Percentiles rank a stretch among this genome's conserved stretches.
These are phyloP conservation scores for Vireo altiloquus DNA, from an alignment of 2,113 vertebrate genomes.

Conservation along the genomic window DNA sequence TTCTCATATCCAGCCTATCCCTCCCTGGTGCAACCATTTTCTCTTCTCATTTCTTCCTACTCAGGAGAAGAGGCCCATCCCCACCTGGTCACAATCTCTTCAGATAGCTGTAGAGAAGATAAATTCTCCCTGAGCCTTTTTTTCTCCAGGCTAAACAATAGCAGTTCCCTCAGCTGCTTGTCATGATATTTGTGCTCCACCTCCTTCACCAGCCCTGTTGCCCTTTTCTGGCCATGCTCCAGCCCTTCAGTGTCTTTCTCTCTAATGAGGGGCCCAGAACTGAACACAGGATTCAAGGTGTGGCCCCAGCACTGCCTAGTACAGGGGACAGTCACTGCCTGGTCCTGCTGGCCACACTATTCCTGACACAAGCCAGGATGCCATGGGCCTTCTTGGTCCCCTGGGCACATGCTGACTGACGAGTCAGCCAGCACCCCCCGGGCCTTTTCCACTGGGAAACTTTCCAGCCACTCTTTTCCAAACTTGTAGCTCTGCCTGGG, in stretches of 20 bases:
- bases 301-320: fast-evolving
- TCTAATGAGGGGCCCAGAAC: background rate
- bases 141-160: background rate
- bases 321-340: background rate
- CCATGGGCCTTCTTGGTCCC: background rate
- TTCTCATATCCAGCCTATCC: background rate
- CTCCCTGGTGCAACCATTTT: background rate
- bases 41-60: background rate
- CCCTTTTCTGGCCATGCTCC: background rate
- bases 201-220: background rate
- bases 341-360: background rate
- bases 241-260: background rate
- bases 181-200: background rate
- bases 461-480: background rate
- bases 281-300: no score
- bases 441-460: background rate
- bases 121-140: background rate
- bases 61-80: fast-evolving
- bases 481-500: no score
- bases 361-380: background rate
- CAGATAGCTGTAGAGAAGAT: background rate
- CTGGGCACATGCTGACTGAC: fast-evolving
- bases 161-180: background rate
- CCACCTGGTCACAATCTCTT: background rate
- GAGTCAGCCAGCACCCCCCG: background rate